Percentiles rank a stretch among this genome's conserved stretches.
phyloP scores from a whole-genome alignment of 2,113 vertebrate species.

The Pongo abelii region DNA sequence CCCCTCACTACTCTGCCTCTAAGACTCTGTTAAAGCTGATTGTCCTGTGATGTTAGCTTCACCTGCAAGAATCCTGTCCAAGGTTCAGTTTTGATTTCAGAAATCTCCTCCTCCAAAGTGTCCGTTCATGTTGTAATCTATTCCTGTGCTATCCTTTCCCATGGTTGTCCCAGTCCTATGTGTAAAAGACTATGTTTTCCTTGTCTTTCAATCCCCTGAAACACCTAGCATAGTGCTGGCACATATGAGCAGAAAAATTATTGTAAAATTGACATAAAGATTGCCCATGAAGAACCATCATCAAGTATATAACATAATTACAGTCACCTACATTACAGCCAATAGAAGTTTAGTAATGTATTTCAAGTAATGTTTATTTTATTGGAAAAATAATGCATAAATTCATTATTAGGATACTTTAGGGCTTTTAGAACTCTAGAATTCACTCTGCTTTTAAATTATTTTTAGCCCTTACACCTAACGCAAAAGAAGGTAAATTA shows the following conservation, averaged over 20 bases:
- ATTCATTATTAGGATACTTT: background rate
- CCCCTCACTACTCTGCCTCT: background rate
- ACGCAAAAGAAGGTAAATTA: constrained; percentile 4
- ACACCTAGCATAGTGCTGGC: background rate
- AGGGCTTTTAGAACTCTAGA: background rate
- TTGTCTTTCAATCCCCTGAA: background rate
- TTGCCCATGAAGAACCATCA: background rate
- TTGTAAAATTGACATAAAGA: background rate
- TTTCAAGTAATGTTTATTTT: constrained; percentile 48
- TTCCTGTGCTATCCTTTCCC: background rate
- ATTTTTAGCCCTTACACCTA: background rate
- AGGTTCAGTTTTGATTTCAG: background rate
- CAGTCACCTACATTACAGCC: background rate
- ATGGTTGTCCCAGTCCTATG: background rate
- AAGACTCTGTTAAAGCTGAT: background rate
- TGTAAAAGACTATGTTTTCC: background rate
- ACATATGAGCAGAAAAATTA: background rate
- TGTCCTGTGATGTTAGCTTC: background rate
- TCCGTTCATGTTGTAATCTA: background rate
- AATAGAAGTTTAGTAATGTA: background rate
- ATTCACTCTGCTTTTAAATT: constrained; percentile 3
- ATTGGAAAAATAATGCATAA: background rate
- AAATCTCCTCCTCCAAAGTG: background rate
- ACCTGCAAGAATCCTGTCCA: background rate
- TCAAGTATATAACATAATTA: background rate